Evolutionary conservation across 2,888 invertebrate species (phyloP).

Genomic region (Tetanocera ferruginea): DNA sequence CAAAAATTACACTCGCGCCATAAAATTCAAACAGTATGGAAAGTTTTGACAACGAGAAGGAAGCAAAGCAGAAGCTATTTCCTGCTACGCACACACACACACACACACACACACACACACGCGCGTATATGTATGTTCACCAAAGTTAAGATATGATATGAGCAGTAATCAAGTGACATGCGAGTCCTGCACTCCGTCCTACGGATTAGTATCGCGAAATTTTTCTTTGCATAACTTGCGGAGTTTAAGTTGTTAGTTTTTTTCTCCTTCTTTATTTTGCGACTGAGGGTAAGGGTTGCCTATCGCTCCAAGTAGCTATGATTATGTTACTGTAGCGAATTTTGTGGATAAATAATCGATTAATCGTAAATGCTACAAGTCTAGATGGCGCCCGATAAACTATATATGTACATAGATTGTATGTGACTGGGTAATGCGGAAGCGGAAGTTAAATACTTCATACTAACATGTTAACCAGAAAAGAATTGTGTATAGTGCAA

Average conservation of each 20-base stretch:
- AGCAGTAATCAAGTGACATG: constrained; percentile 10
- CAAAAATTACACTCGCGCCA: constrained; percentile 39
- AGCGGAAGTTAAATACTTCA: constrained; percentile 47
- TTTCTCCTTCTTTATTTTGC: background rate
- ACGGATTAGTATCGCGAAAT: constrained; percentile 33
- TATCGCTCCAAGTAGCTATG: background rate
- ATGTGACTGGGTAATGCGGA: background rate
- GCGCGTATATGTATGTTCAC: background rate
- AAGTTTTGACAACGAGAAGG: constrained; percentile 25
- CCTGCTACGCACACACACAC: background rate
- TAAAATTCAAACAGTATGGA: constrained; percentile 38
- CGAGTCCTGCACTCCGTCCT: background rate
- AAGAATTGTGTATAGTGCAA: background rate
- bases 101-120: background rate
- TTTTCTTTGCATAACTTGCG: constrained; percentile 17
- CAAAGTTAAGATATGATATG: background rate
- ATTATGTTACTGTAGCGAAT: background rate
- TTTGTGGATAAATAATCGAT: constrained; percentile 49
- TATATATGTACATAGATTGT: background rate
- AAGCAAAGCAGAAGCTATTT: constrained; percentile 30
- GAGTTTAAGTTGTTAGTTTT: background rate
- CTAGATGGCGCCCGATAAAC: constrained; percentile 54
- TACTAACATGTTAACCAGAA: background rate
- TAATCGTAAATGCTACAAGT: constrained; percentile 51
- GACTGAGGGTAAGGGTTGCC: background rate